phyloP scores from a whole-genome alignment of 53 echinoderm and acorn worm genomes.

The Apostichopus leukothele region DNA sequence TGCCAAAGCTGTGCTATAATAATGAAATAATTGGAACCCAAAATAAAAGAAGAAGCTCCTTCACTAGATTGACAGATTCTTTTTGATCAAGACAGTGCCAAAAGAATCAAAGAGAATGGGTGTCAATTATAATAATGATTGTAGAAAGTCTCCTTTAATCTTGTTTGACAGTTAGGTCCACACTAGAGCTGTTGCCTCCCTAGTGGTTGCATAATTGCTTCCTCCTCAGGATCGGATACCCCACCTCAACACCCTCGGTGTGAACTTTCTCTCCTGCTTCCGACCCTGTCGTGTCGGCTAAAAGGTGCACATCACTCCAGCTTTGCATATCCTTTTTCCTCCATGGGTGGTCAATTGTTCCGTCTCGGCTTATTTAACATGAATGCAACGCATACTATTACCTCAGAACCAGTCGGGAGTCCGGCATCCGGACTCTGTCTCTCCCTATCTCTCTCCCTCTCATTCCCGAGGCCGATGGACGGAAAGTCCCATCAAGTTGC shows the following conservation, averaged over 20 bases:
- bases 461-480: no score
- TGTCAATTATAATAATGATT: not conserved
- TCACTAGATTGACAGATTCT: not conserved
- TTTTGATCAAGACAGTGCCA: not conserved
- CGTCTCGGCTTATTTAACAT: constrained; percentile 1
- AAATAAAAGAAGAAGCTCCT: not conserved
- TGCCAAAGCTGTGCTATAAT: constrained; percentile 3
- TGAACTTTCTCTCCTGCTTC: constrained; percentile 18
- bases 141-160: not conserved
- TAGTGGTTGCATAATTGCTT: constrained; percentile 44
- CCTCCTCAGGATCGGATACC: not conserved
- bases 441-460: no score
- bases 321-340: constrained; percentile 20
- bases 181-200: constrained; percentile 17
- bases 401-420: not conserved
- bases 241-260: constrained; percentile 28
- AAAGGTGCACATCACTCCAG: constrained; percentile 38
- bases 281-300: constrained; percentile 9
- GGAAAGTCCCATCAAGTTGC: not conserved
- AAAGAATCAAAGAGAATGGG: not conserved
- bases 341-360: constrained; percentile 47
- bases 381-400: not conserved
- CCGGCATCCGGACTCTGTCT: not conserved
- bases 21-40: constrained; percentile 7
- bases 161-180: constrained; percentile 8